Base-by-base conservation (phyloP, 2,888 invertebrate genomes). In the Hirtodrosophila trivittata region DNA sequence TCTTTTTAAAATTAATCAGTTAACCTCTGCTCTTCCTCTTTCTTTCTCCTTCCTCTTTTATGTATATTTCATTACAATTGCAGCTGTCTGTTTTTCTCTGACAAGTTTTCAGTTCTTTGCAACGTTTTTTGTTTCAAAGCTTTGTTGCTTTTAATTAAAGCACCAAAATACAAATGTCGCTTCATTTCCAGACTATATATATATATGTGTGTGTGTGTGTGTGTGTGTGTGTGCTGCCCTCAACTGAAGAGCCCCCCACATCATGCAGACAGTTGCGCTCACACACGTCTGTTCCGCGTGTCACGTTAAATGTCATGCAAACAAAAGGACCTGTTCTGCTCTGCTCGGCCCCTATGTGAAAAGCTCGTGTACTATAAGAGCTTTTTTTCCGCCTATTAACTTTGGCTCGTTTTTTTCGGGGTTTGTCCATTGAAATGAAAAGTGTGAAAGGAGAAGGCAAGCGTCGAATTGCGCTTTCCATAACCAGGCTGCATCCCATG, bases 141-240 rank as follows among this genome's bases (percentile, higher is more conserved):
- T 58, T 83, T 74, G 77, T 67, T 83, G 65, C 81, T 77, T 78
- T 78, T 78, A 84, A 78, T 84, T 78, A 84, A 81, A 77, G 84
- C 60, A 60, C 49, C 56, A 81, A 83, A 84, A 73, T 78, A 80
- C 73, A 83, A 78, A 62, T 66, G 66, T 69, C 74, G 55, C 54
- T 63, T 66, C 49, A 75, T 57, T 57, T 64, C 38, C 39, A 33
- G 7, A 12, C 12, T 30, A 33, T 35, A 45, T 16, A 26, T 41
- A 25, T 14, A 38, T 43, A 28, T 28, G 46, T 38, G 13, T 38
- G 14, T 50, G 33, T 51, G 50, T 47, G 33, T 35, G 33, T 30
- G 50, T 55, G 43, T 52, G 49, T 51, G 70, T 50, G 58, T 42
- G 25, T 25, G 25, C 2, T 26, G 8, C n/a, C n/a, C n/a, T n/a